Conservation (phyloP, 2,888 invertebrate genomes). For the Odontothrips loti region DNA sequence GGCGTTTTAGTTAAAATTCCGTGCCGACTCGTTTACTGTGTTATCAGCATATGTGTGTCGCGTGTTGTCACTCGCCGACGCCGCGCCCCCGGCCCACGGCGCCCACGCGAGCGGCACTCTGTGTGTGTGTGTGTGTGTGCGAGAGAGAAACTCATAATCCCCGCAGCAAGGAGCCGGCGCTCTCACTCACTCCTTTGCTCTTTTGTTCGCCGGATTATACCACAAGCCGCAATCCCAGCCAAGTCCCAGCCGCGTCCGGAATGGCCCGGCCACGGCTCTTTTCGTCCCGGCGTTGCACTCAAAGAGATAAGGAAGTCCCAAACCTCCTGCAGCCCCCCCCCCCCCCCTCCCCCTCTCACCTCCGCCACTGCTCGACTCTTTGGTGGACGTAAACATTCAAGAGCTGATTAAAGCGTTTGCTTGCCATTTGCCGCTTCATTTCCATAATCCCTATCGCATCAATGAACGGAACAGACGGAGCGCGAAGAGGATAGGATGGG, state of each 20-base stretch:
- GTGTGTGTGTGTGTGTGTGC: too few species aligned
- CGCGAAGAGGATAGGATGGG: neutral
- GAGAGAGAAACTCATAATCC: neutral
- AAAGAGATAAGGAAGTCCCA: conserved; percentile 2
- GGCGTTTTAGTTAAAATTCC: too few species aligned
- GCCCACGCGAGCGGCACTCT: too few species aligned
- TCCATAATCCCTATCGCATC: conserved; percentile 22
- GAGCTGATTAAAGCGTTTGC: conserved; percentile 16
- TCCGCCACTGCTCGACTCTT: too few species aligned
- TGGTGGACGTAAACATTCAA: conserved; percentile 6
- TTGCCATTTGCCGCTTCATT: conserved; percentile 22
- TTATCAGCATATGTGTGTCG: too few species aligned
- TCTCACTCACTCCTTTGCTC: neutral
- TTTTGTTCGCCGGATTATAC: conserved; percentile 15
- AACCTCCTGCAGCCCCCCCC: neutral
- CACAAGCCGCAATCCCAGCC: neutral
- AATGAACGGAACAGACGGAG: conserved; percentile 1
- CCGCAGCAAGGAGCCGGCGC: neutral
- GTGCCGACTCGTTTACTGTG: too few species aligned
- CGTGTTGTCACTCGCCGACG: too few species aligned
- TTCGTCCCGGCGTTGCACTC: neutral
- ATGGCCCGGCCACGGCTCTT: neutral
- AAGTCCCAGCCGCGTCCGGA: neutral
- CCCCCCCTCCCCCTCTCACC: neutral
- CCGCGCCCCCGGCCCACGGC: too few species aligned